phyloP scores from a whole-genome alignment of 2,113 vertebrate genomes.

The Muntiacus muntjak region DNA sequence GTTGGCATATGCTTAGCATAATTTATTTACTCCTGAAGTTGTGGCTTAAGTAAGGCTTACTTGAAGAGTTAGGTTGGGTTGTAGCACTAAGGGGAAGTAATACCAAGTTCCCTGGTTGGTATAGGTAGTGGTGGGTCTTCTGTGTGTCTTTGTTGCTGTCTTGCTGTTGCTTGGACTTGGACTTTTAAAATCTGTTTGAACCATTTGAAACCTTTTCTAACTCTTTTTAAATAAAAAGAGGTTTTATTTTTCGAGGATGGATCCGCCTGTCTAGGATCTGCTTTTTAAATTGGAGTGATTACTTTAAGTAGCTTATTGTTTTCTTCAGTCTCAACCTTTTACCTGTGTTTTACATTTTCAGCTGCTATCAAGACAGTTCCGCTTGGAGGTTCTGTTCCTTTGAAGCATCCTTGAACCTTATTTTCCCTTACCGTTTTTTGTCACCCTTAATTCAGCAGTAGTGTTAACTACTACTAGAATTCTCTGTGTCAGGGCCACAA shows the following conservation, averaged over 20 bases:
- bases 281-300: not conserved
- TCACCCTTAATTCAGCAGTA: not conserved
- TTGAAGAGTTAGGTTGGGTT: not conserved
- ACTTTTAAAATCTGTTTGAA: not conserved
- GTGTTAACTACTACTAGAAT: not conserved
- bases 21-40: not conserved
- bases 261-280: not conserved
- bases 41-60: not conserved
- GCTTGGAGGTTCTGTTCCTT: not conserved
- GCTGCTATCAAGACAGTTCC: not conserved
- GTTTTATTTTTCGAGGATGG: not conserved
- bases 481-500: not conserved
- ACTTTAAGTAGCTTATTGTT: not conserved
- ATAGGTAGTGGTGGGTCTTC: not conserved
- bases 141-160: not conserved
- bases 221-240: not conserved
- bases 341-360: not conserved
- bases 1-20: not conserved
- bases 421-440: not conserved
- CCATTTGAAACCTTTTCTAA: not conserved
- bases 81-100: not conserved
- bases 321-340: not conserved
- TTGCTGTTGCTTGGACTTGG: not conserved
- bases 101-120: not conserved
- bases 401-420: not conserved